Conservation (phyloP, 1,140 invertebrate genomes). For the Eupeodes corollae region DNA sequence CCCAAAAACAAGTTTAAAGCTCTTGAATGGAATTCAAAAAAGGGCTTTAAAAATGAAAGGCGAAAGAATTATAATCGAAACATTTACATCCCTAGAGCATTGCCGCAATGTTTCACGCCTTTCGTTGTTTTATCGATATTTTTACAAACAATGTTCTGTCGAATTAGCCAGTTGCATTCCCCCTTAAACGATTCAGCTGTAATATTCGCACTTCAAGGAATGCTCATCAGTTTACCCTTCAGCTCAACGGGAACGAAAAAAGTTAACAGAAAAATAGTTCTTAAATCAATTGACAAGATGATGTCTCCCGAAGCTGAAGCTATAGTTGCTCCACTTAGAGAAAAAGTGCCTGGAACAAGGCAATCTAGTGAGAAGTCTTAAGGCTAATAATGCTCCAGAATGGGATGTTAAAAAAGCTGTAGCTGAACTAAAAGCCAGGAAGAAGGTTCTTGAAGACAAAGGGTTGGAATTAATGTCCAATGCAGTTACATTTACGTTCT, state of each 20-base stretch:
- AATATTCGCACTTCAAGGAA: no score
- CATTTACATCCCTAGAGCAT: no score
- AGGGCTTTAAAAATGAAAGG: no score
- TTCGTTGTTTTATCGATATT: no score
- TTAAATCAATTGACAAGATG: slow-evolving; percentile 45
- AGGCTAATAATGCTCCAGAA: slow-evolving; percentile 74
- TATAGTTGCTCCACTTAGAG: slow-evolving; percentile 71
- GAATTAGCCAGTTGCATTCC: no score
- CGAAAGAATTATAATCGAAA: no score
- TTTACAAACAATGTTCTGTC: no score
- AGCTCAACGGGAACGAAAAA: slow-evolving; percentile 73
- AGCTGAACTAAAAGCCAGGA: slow-evolving; percentile 79
- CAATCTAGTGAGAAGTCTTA: slow-evolving; percentile 78
- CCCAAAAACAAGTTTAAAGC: no score
- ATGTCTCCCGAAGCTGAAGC: slow-evolving; percentile 70
- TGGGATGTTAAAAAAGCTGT: slow-evolving; percentile 89
- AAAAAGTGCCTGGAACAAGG: slow-evolving; percentile 88
- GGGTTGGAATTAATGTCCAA: slow-evolving; percentile 71
- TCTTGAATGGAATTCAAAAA: no score
- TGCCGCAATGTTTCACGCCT: no score
- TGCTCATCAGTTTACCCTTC: no score
- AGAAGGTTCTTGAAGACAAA: slow-evolving; percentile 88
- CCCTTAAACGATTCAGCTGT: no score
- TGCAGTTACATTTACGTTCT: slow-evolving; percentile 63
- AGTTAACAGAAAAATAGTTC: slow-evolving; percentile 52